Evolutionary conservation across 2,797 vertebrate species (phyloP), one percentile per base, ranked within the genome.

Genomic region (Fistularia commersonii): DNA sequence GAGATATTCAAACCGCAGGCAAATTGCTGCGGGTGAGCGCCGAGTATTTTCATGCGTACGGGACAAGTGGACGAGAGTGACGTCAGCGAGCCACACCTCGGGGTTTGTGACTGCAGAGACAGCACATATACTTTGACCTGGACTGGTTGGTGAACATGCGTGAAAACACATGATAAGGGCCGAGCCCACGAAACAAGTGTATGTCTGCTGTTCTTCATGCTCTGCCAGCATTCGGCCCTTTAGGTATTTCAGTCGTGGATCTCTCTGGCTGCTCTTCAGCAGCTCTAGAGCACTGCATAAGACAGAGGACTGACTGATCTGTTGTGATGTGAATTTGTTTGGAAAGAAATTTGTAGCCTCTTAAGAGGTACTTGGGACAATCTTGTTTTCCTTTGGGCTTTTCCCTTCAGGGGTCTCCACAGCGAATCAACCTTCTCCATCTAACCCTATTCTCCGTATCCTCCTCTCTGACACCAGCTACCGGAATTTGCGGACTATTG

Each of bases 111-210:
- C 54, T 42, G 8, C 0, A 15, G 8, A 32, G 45, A 47, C 63
- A 75, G 83, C 51, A 72, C 77, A 32, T 58, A 86, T 87, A 88
- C 88, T 90, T 88, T 90, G 83, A 77, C 76, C 87, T 11, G 47
- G 55, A 3, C 0, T 7, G 55, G 46, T 15, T 39, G 33, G 50
- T 39, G 44, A 55, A 68, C 62, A 12, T 5, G 7, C 39, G 2
- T 5, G 11, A 6, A 6, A 9, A 10, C 9, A 36, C 35, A 8
- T 36, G 35, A 7, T 36, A 10, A 6, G 4, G 23, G 23, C 23
- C 23, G 23, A 23, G 23, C 23, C 4, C 4, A 23, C 23, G 4
- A 2, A 4, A 23, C 4, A 2, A 23, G 23, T 23, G 23, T 4
- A 23, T 23, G 23, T 23, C 23, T 23, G 4, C 4, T 23, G 23